Conservation (phyloP, 2,888 invertebrate genomes). For the Colletes collaris region DNA sequence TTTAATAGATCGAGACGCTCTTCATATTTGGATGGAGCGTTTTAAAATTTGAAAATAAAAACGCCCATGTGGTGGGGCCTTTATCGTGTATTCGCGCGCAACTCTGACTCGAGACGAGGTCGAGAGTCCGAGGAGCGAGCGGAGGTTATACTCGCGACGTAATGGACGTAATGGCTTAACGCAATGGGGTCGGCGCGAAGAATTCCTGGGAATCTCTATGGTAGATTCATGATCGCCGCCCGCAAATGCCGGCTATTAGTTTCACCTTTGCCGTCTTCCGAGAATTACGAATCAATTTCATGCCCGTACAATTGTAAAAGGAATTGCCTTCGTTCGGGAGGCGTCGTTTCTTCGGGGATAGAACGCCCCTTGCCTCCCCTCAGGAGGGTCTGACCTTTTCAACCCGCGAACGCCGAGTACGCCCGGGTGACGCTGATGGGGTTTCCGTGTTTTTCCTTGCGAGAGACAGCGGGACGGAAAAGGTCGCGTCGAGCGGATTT, state of each 20-base stretch:
- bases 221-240: constrained; percentile 37
- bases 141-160: constrained; percentile 47
- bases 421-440: not conserved
- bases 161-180: constrained; percentile 64
- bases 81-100: constrained; percentile 17
- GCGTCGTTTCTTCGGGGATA: not conserved
- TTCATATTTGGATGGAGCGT: too few species aligned
- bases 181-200: constrained; percentile 46
- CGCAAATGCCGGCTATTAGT: constrained; percentile 35
- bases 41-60: too few species aligned
- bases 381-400: constrained; percentile 12
- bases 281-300: constrained; percentile 52
- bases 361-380: not conserved
- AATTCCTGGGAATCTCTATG: constrained; percentile 42
- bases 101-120: constrained; percentile 4
- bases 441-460: not conserved
- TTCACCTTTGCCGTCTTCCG: constrained; percentile 49
- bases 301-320: constrained; percentile 28
- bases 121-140: constrained; percentile 21
- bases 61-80: not conserved
- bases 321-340: constrained; percentile 29
- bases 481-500: constrained; percentile 17
- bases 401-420: not conserved
- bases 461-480: not conserved
- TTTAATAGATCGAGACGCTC: too few species aligned